A percentile compares a stretch with the other conserved stretches of the same genome.
Conservation (phyloP, 2,113 vertebrate genomes). For the Sorex fumeus region DNA sequence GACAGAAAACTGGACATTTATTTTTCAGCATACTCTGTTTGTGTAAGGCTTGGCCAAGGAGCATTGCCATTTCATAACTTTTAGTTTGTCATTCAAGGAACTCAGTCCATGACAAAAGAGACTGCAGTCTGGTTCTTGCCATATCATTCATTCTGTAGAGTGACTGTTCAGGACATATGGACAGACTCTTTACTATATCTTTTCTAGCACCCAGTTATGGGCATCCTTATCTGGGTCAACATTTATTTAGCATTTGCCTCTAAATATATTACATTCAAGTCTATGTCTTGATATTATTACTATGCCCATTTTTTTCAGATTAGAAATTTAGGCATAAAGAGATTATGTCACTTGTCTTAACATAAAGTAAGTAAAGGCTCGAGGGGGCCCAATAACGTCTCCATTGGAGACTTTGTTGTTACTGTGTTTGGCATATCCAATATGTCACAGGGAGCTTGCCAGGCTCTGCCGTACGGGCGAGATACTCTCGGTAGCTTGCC, state of each 20-base stretch:
- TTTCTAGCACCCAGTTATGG: no score
- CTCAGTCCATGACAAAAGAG: not conserved
- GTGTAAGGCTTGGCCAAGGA: conserved; percentile 3
- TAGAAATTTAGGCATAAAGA: no score
- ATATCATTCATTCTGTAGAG: not conserved
- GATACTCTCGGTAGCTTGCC: no score
- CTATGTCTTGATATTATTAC: not conserved
- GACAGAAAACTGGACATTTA: not conserved
- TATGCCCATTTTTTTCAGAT: not conserved
- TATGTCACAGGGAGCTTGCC: no score
- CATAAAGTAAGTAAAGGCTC: no score
- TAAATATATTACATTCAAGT: not conserved
- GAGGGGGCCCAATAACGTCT: no score
- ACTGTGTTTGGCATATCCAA: no score
- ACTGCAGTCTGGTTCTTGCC: not conserved
- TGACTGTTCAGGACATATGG: not conserved
- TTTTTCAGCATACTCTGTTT: not conserved
- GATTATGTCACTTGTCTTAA: no score
- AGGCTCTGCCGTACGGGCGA: no score
- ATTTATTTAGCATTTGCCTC: not conserved
- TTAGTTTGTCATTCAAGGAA: not conserved
- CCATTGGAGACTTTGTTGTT: no score
- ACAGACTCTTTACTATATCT: no score
- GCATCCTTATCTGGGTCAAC: not conserved
- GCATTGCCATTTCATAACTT: conserved; percentile 2